Conservation (phyloP, 2,113 vertebrate genomes). For the Neodontobutis hainanensis region DNA sequence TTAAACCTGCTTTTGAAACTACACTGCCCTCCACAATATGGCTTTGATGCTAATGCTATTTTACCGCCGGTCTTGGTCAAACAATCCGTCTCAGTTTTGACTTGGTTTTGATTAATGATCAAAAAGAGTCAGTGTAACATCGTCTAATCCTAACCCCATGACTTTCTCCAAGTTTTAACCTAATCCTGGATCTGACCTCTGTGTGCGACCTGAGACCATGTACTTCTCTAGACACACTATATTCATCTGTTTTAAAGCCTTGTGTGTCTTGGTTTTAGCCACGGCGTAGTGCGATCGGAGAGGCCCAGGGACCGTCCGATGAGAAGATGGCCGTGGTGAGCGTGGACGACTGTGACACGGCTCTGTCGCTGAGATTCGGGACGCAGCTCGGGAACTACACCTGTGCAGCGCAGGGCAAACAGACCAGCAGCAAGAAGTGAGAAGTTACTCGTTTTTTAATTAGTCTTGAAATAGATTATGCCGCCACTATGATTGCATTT, state of each 20-base stretch:
- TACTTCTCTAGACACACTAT: not conserved
- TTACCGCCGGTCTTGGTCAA: no score
- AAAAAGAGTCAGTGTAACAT: no score
- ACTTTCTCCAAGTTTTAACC: no score
- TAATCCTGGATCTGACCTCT: no score
- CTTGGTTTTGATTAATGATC: no score
- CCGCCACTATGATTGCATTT: no score
- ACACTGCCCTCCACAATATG: no score
- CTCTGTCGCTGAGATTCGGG: constrained; percentile 91
- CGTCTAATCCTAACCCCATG: no score
- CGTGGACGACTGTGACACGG: constrained; percentile 91
- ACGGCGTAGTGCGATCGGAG: constrained; percentile 85
- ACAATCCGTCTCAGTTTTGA: no score
- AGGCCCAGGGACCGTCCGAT: constrained; percentile 93
- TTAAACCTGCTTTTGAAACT: no score
- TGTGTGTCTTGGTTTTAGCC: constrained; percentile 77
- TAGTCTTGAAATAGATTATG: no score
- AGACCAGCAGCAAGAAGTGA: constrained; percentile 98
- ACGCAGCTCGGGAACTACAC: constrained; percentile 93
- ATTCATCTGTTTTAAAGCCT: not conserved
- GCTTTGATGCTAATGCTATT: no score
- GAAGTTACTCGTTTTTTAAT: constrained; percentile 25
- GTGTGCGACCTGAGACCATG: not conserved
- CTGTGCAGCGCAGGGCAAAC: constrained; percentile 91
- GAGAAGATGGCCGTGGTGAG: constrained; percentile 95